Conservation (phyloP, 2,113 vertebrate species). For the Sander vitreus region DNA sequence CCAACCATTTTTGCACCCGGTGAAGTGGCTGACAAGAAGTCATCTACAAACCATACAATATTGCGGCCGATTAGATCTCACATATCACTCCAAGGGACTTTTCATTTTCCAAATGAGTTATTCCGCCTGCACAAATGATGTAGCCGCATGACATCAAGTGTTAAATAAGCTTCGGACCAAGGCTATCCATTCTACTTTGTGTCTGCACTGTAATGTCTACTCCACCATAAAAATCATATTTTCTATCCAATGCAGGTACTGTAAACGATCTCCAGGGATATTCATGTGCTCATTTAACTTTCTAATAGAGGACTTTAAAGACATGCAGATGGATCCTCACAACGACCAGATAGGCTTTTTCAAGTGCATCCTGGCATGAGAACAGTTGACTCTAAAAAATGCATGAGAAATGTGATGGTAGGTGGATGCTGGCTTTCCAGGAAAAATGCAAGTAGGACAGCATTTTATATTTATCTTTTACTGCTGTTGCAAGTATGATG, state of each 20-base stretch:
- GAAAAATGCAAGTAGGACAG: slow-evolving; percentile 31
- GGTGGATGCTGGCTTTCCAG: slow-evolving; percentile 49
- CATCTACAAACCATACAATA: slow-evolving; percentile 67
- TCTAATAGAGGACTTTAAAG: slow-evolving; percentile 76
- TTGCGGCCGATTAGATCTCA: slow-evolving; percentile 71
- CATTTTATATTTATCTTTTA: slow-evolving; percentile 37
- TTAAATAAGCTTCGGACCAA: slow-evolving; percentile 82
- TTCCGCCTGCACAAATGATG: slow-evolving; percentile 79
- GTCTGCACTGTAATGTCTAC: slow-evolving; percentile 70
- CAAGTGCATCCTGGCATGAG: slow-evolving; percentile 79
- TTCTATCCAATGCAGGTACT: slow-evolving; percentile 74
- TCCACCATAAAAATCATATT: slow-evolving; percentile 81
- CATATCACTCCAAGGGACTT: slow-evolving; percentile 76
- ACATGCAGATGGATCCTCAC: slow-evolving; percentile 75
- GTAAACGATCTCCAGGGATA: slow-evolving; percentile 73
- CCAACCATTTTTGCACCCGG: slow-evolving; percentile 48
- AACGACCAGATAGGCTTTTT: slow-evolving; percentile 69
- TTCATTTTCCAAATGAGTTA: slow-evolving; percentile 85
- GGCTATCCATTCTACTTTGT: slow-evolving; percentile 83
- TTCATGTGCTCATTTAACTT: slow-evolving; percentile 78
- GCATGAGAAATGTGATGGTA: slow-evolving; percentile 72
- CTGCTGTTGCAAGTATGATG: slow-evolving; percentile 15
- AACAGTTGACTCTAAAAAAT: slow-evolving; percentile 75
- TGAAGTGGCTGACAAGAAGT: slow-evolving; percentile 64
- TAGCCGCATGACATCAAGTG: slow-evolving; percentile 82